Conservation (phyloP, 1,140 invertebrate genomes). For the Musca domestica region DNA sequence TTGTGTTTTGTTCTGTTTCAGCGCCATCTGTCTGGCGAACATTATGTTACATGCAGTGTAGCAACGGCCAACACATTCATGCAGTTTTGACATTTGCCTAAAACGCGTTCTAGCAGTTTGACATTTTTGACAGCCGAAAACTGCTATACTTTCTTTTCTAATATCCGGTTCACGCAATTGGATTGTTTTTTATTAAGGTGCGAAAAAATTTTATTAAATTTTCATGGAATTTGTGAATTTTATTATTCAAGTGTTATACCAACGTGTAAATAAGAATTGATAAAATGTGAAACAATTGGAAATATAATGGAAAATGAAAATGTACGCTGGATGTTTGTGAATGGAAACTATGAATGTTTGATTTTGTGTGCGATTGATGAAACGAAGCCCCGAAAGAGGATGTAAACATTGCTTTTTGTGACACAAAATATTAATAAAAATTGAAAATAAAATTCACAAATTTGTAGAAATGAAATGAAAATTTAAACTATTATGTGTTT, state of each 20-base stretch:
- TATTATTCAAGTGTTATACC: slow-evolving; percentile 5
- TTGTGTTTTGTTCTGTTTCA: too few species aligned
- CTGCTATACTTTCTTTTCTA: slow-evolving; percentile 40
- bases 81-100: slow-evolving; percentile 19
- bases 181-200: slow-evolving; percentile 35
- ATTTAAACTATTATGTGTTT: neutral
- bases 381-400: neutral
- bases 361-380: neutral
- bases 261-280: neutral
- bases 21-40: too few species aligned
- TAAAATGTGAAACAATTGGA: neutral
- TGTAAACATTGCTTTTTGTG: neutral
- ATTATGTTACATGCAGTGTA: neutral
- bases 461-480: neutral
- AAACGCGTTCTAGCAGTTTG: slow-evolving; percentile 19
- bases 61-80: neutral
- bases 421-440: neutral
- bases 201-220: slow-evolving; percentile 15
- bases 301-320: neutral
- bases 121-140: slow-evolving; percentile 32
- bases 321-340: neutral
- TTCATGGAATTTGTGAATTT: slow-evolving; percentile 24
- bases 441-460: slow-evolving; percentile 17
- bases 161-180: slow-evolving; percentile 51
- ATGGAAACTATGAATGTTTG: neutral